A percentile compares a stretch with the other conserved stretches of the same genome.
These are phyloP conservation scores for Ochotona princeps DNA, from an alignment of 2,113 vertebrate genomes.

Conservation along the genomic window DNA sequence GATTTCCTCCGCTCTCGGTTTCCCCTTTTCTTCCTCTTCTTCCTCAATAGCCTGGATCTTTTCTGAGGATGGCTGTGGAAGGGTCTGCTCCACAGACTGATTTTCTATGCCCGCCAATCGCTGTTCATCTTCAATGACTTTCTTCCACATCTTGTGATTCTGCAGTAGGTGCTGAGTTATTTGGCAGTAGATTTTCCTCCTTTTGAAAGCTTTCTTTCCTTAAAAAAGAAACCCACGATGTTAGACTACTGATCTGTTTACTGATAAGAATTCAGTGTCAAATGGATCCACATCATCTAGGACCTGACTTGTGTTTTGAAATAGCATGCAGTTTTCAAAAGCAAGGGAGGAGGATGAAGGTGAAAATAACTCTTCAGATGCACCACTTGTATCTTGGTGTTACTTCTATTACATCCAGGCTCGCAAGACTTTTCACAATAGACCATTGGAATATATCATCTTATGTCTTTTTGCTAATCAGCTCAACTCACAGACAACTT, in stretches of 20 bases:
- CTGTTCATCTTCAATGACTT: slow-evolving; percentile 93
- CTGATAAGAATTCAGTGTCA: not conserved
- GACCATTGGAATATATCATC: not conserved
- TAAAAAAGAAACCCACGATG: not conserved
- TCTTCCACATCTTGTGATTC: slow-evolving; percentile 99
- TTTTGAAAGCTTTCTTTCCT: slow-evolving; percentile 92
- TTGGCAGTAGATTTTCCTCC: slow-evolving; percentile 95
- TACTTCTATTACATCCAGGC: not conserved
- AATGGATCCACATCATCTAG: not conserved
- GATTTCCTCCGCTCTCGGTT: slow-evolving; percentile 82
- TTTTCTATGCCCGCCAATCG: slow-evolving; percentile 81
- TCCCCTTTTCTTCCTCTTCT: slow-evolving; percentile 93
- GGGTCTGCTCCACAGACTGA: slow-evolving; percentile 81
- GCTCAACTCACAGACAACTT: not conserved
- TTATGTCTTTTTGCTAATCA: not conserved
- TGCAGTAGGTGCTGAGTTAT: slow-evolving; percentile 96
- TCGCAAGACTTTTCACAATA: not conserved
- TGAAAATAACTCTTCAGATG: not conserved
- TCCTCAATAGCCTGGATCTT: slow-evolving; percentile 94
- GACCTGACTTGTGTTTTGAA: not conserved
- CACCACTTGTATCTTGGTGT: not conserved
- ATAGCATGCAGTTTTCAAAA: not conserved
- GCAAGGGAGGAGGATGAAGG: not conserved
- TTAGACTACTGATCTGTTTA: slow-evolving; percentile 24
- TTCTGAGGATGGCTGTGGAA: slow-evolving; percentile 89